phyloP scores from a whole-genome alignment of 2,797 vertebrate genomes.

The Hemitrygon akajei region DNA sequence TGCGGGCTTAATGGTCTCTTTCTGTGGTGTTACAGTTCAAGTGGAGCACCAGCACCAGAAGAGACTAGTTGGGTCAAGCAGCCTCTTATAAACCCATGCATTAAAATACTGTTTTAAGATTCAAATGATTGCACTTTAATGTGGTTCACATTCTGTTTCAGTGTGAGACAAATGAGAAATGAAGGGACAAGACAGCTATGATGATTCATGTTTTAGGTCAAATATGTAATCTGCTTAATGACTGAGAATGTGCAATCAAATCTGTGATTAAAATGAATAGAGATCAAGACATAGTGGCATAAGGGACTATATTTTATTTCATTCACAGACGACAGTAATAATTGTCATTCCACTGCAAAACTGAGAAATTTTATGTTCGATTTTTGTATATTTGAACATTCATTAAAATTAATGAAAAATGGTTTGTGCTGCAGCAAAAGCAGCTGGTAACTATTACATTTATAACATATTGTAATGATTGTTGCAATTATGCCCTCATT shows the following conservation, averaged over 20 bases:
- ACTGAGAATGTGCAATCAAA: background rate
- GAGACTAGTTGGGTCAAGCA: too few relatives aligned
- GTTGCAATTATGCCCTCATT: background rate
- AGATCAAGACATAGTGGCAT: background rate
- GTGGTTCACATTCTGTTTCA: background rate
- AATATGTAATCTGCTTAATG: constrained; percentile 4
- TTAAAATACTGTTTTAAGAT: background rate
- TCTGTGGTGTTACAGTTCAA: too few relatives aligned
- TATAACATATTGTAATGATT: background rate
- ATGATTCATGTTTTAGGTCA: constrained; percentile 7
- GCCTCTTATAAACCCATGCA: too few relatives aligned
- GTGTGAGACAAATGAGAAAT: background rate
- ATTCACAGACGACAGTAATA: background rate
- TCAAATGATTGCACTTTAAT: background rate
- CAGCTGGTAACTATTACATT: background rate
- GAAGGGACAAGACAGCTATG: background rate
- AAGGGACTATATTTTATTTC: background rate
- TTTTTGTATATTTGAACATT: background rate
- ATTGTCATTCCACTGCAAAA: background rate
- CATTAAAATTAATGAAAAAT: background rate
- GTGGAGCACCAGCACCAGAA: too few relatives aligned
- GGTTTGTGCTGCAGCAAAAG: background rate
- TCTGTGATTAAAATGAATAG: constrained; percentile 15
- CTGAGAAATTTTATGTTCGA: background rate
- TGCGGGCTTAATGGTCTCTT: too few relatives aligned